Conservation (phyloP, 1,140 invertebrate species). For the Hestina assimilis region DNA sequence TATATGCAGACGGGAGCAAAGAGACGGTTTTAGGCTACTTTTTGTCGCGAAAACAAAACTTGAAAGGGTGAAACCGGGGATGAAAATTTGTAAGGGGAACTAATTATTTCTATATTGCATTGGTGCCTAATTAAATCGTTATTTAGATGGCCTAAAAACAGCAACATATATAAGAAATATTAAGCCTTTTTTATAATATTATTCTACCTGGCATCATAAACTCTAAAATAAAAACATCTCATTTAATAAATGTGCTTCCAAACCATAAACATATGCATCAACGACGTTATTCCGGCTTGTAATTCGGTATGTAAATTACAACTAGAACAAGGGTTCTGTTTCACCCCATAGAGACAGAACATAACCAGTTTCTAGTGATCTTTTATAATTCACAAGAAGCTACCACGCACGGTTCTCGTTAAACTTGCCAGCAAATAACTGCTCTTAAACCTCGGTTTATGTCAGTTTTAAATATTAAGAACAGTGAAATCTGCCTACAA, state of each 20-base stretch:
- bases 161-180: no score
- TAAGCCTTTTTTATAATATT: no score
- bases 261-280: constrained; percentile 57
- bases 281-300: constrained; percentile 63
- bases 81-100: no score
- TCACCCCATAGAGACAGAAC: constrained; percentile 60
- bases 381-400: constrained; percentile 4
- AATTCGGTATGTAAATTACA: constrained; percentile 76
- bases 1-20: no score
- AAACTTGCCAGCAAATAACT: constrained; percentile 39
- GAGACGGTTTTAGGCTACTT: no score
- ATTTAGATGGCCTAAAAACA: no score
- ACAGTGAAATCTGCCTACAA: constrained; percentile 29
- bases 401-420: constrained; percentile 29
- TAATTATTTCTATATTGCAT: no score
- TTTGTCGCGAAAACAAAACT: no score
- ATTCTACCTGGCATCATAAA: neutral
- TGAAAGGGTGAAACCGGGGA: no score
- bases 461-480: constrained; percentile 70
- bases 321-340: constrained; percentile 63
- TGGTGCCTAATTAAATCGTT: no score
- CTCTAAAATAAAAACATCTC: constrained; percentile 9
- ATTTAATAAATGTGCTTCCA: constrained; percentile 19
- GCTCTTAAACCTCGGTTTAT: constrained; percentile 56
- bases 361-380: constrained; percentile 35